These are phyloP conservation scores for Radopholus similis DNA, from an alignment of 1,140 invertebrate genomes.

Conservation along the genomic window DNA sequence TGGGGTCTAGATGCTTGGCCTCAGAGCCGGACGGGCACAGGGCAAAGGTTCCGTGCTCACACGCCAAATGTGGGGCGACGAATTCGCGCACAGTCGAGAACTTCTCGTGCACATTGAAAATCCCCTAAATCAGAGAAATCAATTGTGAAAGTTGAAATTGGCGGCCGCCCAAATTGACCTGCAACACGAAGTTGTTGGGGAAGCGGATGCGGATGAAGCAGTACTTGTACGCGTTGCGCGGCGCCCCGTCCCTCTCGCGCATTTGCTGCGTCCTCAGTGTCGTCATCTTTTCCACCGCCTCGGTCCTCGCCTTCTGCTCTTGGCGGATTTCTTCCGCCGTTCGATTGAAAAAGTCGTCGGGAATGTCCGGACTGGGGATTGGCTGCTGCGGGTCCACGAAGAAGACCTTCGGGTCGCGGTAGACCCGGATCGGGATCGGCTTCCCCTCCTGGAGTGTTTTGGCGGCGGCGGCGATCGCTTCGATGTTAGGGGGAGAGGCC, in stretches of 20 bases:
- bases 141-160: slow-evolving; percentile 9
- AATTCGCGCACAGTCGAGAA: slow-evolving; percentile 31
- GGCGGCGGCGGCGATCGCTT: background rate
- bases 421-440: slow-evolving; percentile 29
- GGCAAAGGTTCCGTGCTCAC: slow-evolving; percentile 20
- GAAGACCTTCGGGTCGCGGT: slow-evolving; percentile 41
- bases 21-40: slow-evolving; percentile 3
- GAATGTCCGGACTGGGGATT: slow-evolving; percentile 32
- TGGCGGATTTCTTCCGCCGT: slow-evolving; percentile 26
- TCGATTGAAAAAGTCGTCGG: slow-evolving; percentile 29
- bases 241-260: slow-evolving; percentile 30
- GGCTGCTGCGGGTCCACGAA: slow-evolving; percentile 35
- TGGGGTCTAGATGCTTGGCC: slow-evolving; percentile 8
- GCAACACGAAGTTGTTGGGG: slow-evolving; percentile 38
- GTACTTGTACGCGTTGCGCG: slow-evolving; percentile 34
- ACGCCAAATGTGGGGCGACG: slow-evolving; percentile 1
- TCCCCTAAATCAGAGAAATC: slow-evolving; percentile 17
- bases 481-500: background rate
- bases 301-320: slow-evolving; percentile 21
- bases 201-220: slow-evolving; percentile 41
- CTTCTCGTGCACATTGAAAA: slow-evolving; percentile 38
- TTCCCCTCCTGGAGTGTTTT: background rate
- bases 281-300: slow-evolving; percentile 33
- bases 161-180: slow-evolving; percentile 13
- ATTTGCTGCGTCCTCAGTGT: slow-evolving; percentile 36